These are phyloP conservation scores for Phylloscopus trochilus DNA, from an alignment of 2,113 vertebrate species.

Conservation along the genomic window DNA sequence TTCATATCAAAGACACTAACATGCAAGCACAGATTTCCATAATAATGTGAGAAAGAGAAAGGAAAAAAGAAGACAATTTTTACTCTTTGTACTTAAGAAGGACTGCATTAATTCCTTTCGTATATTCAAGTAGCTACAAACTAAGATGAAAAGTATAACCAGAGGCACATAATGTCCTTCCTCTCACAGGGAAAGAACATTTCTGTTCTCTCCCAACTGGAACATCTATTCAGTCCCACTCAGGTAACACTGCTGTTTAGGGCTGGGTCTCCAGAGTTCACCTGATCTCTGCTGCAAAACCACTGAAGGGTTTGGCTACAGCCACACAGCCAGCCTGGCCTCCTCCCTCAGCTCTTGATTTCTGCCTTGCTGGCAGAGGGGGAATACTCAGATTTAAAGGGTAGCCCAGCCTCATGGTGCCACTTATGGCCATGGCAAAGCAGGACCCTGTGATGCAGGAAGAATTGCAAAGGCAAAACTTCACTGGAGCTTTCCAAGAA, in stretches of 20 bases:
- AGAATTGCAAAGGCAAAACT: neutral
- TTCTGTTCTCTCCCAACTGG: neutral
- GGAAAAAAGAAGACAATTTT: neutral
- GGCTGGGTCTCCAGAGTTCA: neutral
- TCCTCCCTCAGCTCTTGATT: neutral
- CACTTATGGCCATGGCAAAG: neutral
- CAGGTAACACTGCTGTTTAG: neutral
- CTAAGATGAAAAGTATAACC: neutral
- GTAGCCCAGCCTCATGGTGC: neutral
- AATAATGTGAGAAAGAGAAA: neutral
- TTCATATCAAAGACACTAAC: neutral
- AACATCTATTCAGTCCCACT: neutral
- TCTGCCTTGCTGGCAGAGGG: neutral
- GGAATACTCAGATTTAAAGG: neutral
- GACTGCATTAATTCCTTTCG: neutral
- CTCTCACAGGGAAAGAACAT: neutral
- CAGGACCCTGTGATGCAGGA: rapidly evolving
- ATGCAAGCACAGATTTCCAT: neutral
- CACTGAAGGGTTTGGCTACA: neutral
- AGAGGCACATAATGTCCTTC: neutral
- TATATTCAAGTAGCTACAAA: neutral
- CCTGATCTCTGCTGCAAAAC: neutral
- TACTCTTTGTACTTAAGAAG: neutral
- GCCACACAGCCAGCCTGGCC: neutral
- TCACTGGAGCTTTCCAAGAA: neutral